A percentile compares a stretch with the other conserved stretches of the same genome.
Conservation (phyloP, 2,113 vertebrate genomes). For the Mus pahari region DNA sequence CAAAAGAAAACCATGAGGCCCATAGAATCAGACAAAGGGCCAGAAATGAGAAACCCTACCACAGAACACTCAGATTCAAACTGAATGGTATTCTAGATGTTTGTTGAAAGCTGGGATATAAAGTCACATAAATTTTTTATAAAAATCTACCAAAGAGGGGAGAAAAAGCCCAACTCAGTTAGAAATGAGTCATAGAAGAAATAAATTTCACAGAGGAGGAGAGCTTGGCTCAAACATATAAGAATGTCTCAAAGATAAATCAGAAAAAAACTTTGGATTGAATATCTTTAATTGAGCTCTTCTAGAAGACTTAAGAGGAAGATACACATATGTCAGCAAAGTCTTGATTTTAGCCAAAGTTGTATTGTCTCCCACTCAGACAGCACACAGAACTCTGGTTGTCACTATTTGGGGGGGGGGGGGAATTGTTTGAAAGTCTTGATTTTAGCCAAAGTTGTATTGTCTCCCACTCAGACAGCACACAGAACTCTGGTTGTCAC, state of each 20-base stretch:
- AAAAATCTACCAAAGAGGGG: background rate
- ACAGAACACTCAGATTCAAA: background rate
- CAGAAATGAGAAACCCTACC: background rate
- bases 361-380: background rate
- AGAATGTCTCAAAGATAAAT: background rate
- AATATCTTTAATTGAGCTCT: background rate
- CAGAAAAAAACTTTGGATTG: background rate
- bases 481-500: background rate
- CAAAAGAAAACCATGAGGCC: background rate
- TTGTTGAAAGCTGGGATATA: background rate
- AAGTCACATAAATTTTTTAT: background rate
- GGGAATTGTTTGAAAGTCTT: background rate
- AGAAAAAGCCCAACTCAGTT: background rate
- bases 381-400: background rate
- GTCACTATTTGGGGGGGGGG: background rate
- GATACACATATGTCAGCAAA: background rate
- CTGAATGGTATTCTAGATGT: background rate
- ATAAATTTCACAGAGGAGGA: background rate
- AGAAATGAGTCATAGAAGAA: background rate
- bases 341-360: slow-evolving; percentile 22
- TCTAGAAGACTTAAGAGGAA: background rate
- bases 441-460: background rate
- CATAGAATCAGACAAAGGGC: background rate
- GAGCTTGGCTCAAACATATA: background rate
- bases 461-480: background rate